Conservation (phyloP, 2,797 vertebrate species). For the Tragopan temminckii region DNA sequence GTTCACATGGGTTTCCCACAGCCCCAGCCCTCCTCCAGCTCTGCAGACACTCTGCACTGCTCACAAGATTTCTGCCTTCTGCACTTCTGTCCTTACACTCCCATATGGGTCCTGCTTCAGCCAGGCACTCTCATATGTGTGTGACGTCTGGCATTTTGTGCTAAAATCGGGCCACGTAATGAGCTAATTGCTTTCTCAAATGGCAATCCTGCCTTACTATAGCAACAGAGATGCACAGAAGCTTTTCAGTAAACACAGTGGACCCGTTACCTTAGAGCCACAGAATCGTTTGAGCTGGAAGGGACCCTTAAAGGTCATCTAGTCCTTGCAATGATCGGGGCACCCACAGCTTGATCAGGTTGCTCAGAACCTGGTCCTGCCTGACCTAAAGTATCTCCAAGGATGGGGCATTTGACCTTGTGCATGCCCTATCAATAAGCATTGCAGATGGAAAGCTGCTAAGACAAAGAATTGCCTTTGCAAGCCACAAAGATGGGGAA, state of each 20-base stretch:
- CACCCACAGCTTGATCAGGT: too few relatives aligned
- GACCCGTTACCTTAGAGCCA: background rate
- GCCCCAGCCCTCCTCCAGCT: background rate
- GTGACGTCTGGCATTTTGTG: fast-evolving
- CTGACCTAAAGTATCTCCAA: too few relatives aligned
- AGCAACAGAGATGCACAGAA: background rate
- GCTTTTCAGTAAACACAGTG: background rate
- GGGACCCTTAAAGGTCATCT: too few relatives aligned
- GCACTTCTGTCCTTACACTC: fast-evolving
- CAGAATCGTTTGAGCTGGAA: too few relatives aligned
- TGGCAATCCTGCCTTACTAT: background rate
- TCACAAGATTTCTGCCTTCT: background rate
- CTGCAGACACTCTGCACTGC: background rate
- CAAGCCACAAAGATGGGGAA: background rate
- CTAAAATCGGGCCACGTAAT: background rate
- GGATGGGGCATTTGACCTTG: background rate
- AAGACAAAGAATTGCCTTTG: background rate
- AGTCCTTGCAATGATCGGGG: too few relatives aligned
- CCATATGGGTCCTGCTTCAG: fast-evolving
- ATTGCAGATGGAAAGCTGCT: background rate
- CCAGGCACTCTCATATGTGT: fast-evolving
- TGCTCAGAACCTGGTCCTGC: too few relatives aligned
- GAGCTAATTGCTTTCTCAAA: background rate
- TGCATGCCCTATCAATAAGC: background rate
- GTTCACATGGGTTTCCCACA: background rate